Base-by-base conservation (phyloP, 2,113 vertebrate genomes). In the Zosterops hypoxanthus region DNA sequence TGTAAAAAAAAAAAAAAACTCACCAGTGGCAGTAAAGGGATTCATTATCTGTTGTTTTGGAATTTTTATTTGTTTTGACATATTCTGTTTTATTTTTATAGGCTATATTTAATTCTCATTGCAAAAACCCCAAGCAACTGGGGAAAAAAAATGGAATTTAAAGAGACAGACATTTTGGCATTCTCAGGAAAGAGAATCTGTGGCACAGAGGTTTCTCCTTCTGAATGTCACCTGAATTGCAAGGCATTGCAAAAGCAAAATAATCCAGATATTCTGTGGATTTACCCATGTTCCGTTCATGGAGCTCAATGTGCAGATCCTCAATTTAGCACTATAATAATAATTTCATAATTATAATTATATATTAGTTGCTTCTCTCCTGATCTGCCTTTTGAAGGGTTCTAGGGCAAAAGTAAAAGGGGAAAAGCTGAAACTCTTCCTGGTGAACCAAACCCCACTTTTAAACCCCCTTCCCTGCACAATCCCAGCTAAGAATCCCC, bases 41-140 rank as follows among this genome's bases (percentile, higher is more conserved):
- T 50, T 86, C 1, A 49, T 75, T 89, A 61, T 53, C 31, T 85
- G 29, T 36, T 85, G 16, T 6, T 95, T 61, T 34, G n/a, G 52
- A 89, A 70, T 65, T 53, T 59, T 78, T 19, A 11, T 63, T 46
- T 53, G 22, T 86, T 93, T 82, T 69, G 19, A 29, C 10, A 36
- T 22, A 66, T 22, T 70, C 36, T 77, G 33, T 36, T 91, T 53
- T 86, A 49, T 97, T 95, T 96, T 90, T 89, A 87, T 82, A 97
- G 97, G n/a, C 34, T 68, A 22, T 93, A 70, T 77, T 46, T 85
- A 96, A 97, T 72, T 77, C 84, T 95, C 29, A 50, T 96, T 26
- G 10, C 52, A 85, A 86, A 25, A 39, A 28, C 2, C 4, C 12
- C 65, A 55, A 29, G 15, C 25, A 79, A 29, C 82, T 86, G 57